Base-by-base conservation (phyloP, 2,113 vertebrate genomes). In the Nettapus auritus region DNA sequence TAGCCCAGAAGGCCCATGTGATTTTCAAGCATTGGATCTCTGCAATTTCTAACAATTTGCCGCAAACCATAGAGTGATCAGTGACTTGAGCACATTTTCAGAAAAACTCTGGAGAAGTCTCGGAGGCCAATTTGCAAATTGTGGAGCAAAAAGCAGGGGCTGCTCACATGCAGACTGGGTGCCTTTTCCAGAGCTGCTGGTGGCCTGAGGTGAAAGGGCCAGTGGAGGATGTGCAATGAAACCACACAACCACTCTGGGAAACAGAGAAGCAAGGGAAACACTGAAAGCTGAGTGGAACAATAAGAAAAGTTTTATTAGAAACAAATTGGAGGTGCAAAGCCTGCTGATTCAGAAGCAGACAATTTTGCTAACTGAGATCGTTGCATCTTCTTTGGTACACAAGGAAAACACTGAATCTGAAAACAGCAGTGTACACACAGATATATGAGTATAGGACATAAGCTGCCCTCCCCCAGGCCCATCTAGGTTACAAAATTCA, bases 131-230 rank as follows among this genome's bases (percentile, higher is more conserved):
- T n/a, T 40, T 88, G 64, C 40, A 76, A 53, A 48, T 13, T 4
- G 4, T 73, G 34, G 34, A 15, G 34, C 60, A 62, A 38, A 62
- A 38, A 62, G 59, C 34, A 50, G 40, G 11, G 20, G 3, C 2
- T 6, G 25, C 40, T 88, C 3, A 0, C 59, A 18, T 0, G 0
- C 59, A 88, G 18, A 60, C 69, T 2, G 1, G 0, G 6, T 50
- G n/a, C 17, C 38, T 66, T 62, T 33, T 62, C 34, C 53, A 44
- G 50, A 26, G 23, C 16, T 33, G 36, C 48, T 53, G 9, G 29
- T 22, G 33, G 62, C 8, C 29, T 33, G 50, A 31, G 48, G 60
- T 42, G 60, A 53, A 52, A 79, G 70, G 29, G 28, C 66, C 3
- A 17, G 18, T 8, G n/a, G n/a, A 71, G 38, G 28, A 53, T 12